phyloP scores from a whole-genome alignment of 92 coral and sea anemone genomes.

The Actinernus sp. region DNA sequence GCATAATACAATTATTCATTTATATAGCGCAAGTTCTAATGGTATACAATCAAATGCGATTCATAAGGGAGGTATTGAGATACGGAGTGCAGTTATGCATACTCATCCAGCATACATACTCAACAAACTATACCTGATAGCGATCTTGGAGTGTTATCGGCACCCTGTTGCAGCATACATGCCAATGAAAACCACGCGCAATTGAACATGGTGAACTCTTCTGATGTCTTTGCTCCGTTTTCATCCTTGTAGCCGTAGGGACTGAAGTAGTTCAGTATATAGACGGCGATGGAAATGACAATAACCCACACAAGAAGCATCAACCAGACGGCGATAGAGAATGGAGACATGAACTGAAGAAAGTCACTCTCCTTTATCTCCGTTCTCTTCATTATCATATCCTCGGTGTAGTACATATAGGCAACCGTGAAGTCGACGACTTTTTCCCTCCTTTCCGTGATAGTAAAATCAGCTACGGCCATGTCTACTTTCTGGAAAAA shows the following conservation, averaged over 20 bases:
- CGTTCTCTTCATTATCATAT: conserved; percentile 49
- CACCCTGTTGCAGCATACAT: conserved; percentile 80
- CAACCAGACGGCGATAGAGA: conserved; percentile 58
- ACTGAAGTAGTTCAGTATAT: conserved; percentile 63
- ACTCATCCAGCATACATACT: no score
- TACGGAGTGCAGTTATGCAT: no score
- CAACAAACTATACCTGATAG: conserved; percentile 78
- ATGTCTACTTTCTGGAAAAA: conserved; percentile 59
- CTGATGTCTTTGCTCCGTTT: conserved; percentile 36
- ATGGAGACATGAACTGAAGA: conserved; percentile 70
- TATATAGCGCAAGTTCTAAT: no score
- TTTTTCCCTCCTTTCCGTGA: conserved; percentile 52
- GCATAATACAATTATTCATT: no score
- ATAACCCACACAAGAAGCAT: conserved; percentile 36
- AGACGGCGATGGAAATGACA: conserved; percentile 25
- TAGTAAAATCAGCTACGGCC: conserved; percentile 54
- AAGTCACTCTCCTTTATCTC: conserved; percentile 16
- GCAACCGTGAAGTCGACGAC: conserved; percentile 64
- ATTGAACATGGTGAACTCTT: conserved; percentile 46
- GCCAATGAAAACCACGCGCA: conserved; percentile 70
- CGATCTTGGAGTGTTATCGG: conserved; percentile 61
- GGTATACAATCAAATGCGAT: no score
- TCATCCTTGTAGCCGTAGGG: conserved; percentile 73
- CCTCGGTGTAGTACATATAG: conserved; percentile 62
- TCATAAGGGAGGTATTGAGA: no score